A percentile compares a stretch with the other conserved stretches of the same genome.
Evolutionary conservation across 2,888 invertebrate species (phyloP).

Genomic region (Brachycybe producta): DNA sequence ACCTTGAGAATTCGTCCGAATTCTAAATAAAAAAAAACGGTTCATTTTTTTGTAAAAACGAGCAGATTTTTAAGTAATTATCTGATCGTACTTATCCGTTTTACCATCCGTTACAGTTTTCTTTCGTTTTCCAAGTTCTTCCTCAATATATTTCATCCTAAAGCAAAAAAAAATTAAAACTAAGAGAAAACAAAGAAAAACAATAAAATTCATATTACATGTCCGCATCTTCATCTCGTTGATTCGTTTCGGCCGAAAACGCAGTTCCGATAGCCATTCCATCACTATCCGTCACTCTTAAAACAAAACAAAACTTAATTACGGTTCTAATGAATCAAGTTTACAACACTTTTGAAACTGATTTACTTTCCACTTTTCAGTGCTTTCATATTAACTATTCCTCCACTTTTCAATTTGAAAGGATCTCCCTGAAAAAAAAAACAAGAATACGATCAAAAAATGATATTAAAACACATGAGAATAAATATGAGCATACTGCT

Average conservation of each 20-base stretch:
- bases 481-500: slow-evolving; percentile 26
- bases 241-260: slow-evolving; percentile 95
- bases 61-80: too few species aligned
- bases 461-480: slow-evolving; percentile 5
- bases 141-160: slow-evolving; percentile 69
- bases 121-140: slow-evolving; percentile 73
- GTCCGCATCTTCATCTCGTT: slow-evolving; percentile 95
- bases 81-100: too few species aligned
- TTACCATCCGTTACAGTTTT: slow-evolving; percentile 34
- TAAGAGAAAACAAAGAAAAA: slow-evolving; percentile 1
- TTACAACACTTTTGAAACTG: slow-evolving; percentile 7
- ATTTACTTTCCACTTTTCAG: slow-evolving; percentile 52
- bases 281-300: slow-evolving; percentile 63
- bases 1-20: slow-evolving; percentile 37
- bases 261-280: slow-evolving; percentile 68
- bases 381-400: slow-evolving; percentile 66
- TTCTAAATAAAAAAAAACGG: not conserved
- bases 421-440: slow-evolving; percentile 47
- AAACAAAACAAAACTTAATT: not conserved
- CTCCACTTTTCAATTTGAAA: slow-evolving; percentile 65
- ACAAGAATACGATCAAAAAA: not conserved
- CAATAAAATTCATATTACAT: slow-evolving; percentile 51
- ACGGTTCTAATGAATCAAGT: not conserved
- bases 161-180: slow-evolving; percentile 11
- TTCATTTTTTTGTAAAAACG: too few species aligned